A percentile compares a stretch with the other conserved stretches of the same genome.
Evolutionary conservation across 1,140 invertebrate genomes (phyloP).

Genomic region (Drosophila lacertosa): DNA sequence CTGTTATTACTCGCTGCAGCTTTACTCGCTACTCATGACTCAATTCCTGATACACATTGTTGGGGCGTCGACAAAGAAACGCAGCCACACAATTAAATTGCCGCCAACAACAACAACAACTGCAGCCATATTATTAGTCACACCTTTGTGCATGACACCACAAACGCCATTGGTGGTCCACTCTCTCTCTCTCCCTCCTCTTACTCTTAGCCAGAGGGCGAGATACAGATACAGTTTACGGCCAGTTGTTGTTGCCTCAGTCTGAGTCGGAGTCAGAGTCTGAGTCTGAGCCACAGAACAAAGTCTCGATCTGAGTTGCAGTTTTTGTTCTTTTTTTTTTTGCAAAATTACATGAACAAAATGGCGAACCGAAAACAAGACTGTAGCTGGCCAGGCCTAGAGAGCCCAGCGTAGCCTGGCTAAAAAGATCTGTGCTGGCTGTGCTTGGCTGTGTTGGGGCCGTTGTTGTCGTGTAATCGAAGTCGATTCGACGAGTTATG

Average conservation of each 20-base stretch:
- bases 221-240: constrained; percentile 22
- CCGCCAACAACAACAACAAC: constrained; percentile 9
- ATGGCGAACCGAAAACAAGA: constrained; percentile 50
- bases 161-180: constrained; percentile 58
- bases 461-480: constrained; percentile 72
- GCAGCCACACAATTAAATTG: constrained; percentile 1
- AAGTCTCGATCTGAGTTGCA: constrained; percentile 19
- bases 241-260: constrained; percentile 34
- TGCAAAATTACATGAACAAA: constrained; percentile 74
- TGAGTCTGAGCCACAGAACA: neutral
- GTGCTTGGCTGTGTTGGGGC: neutral
- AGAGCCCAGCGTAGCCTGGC: too few relatives aligned
- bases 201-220: constrained; percentile 25
- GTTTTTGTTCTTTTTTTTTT: constrained; percentile 32
- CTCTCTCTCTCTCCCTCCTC: too few relatives aligned
- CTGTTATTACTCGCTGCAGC: too few relatives aligned
- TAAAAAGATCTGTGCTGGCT: neutral
- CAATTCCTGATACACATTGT: neutral
- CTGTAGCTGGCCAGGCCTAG: constrained; percentile 53
- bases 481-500: constrained; percentile 78
- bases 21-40: neutral
- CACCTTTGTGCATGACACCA: constrained; percentile 37
- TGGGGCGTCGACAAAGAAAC: constrained; percentile 2
- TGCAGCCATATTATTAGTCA: constrained; percentile 43
- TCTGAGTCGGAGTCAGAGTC: constrained; percentile 7